phyloP scores from a whole-genome alignment of 2,797 vertebrate genomes.

The Crossoptilon crossoptilon region DNA sequence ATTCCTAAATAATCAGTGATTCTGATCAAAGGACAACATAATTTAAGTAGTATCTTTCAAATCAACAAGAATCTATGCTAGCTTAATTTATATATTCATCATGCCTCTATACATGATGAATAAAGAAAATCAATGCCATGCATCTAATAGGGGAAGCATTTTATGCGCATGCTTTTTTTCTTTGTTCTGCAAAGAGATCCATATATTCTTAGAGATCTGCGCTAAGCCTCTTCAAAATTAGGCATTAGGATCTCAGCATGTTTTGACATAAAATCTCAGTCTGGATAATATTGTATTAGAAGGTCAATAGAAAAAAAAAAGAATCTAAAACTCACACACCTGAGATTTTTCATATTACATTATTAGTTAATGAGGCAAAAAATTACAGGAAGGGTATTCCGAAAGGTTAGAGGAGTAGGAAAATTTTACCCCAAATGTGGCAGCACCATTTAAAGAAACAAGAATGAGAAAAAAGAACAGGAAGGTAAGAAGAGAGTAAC shows the following conservation, averaged over 20 bases:
- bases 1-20: neutral
- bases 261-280: neutral
- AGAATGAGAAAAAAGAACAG: neutral
- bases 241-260: fast-evolving
- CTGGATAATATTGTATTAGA: neutral
- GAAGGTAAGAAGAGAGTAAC: neutral
- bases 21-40: neutral
- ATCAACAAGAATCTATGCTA: neutral
- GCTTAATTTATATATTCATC: neutral
- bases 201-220: neutral
- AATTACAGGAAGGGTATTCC: neutral
- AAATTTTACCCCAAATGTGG: neutral
- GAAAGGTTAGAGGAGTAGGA: neutral
- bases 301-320: neutral
- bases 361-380: neutral
- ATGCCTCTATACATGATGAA: neutral
- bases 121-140: neutral
- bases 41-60: neutral
- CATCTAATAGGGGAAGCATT: fast-evolving
- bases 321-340: neutral
- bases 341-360: neutral
- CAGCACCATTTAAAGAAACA: neutral
- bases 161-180: neutral
- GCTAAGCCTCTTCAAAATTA: neutral
- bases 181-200: neutral